Base-by-base conservation (phyloP, 2,113 vertebrate genomes). In the Podarcis raffonei region DNA sequence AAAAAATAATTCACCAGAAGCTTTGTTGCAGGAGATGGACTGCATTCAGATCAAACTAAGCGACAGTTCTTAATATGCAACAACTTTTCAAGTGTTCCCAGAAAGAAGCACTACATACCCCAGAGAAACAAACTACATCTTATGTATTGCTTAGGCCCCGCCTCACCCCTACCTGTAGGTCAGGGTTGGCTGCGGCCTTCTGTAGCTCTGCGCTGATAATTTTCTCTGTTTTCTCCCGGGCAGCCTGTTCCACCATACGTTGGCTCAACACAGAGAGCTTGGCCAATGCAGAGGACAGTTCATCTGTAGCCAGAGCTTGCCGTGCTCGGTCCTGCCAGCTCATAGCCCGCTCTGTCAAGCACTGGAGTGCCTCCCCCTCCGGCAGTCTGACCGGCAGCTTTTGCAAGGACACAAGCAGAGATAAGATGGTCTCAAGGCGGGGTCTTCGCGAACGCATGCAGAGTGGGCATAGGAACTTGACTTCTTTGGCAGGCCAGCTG, bases 181-280 rank as follows among this genome's bases (percentile, higher is more conserved):
- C 99, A 1, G 99, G 99, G 94, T 99, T 99, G 76, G 99, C 99
- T 2, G 99, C 99, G 12, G 99, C 99, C 93, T 99, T 99, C 94
- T 99, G 99, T 23, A 99, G 96, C 95, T 99, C 99, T 0, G 99
- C 99, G 2, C 98, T 99, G 95, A 99, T 99, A 83, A 99, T 99
- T 86, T 99, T 99, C 94, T 99, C 98, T 0, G 99, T 99, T 94
- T 99, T 99, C 94, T 99, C 99, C 1, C 99, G 96, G 0, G 99
- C 99, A 3, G 99, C 99, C 94, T 99, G 99, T 93, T 99, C 99
- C 91, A 99, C 99, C 99, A 99, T 99, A 0, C 99, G 96, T 96
- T 99, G 99, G 88, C 98, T 99, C 87, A 99, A 97, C 83, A 99
- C 98, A 0, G 99, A 99, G 23, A 99, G 97, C 93, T 99, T 99